Conservation (phyloP, 2,797 vertebrate genomes). For the Myotis daubentonii region DNA sequence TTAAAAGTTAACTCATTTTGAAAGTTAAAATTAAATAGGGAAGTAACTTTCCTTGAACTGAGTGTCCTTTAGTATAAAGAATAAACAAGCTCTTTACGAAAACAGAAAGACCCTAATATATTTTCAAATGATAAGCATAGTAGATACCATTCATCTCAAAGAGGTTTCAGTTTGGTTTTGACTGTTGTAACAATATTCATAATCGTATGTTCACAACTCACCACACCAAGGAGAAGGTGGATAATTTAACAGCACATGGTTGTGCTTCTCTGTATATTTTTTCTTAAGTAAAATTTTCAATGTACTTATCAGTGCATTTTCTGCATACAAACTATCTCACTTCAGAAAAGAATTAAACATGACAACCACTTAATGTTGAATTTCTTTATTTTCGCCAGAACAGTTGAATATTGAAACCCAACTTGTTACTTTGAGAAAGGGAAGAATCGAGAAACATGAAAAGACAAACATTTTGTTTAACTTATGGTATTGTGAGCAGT, state of each 20-base stretch:
- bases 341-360: conserved; percentile 79
- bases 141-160: not conserved
- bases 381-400: conserved; percentile 88
- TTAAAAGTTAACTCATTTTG: conserved; percentile 38
- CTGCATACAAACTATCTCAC: conserved; percentile 33
- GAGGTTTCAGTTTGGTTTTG: not conserved
- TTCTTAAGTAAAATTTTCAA: conserved; percentile 53
- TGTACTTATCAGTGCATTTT: conserved; percentile 38
- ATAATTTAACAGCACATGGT: conserved; percentile 26
- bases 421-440: conserved; percentile 84
- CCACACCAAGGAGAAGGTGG: conserved; percentile 16
- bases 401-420: conserved; percentile 88
- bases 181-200: not conserved
- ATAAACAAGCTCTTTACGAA: conserved; percentile 20
- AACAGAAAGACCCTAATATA: not conserved
- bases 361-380: conserved; percentile 82
- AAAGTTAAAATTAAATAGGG: conserved; percentile 36
- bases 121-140: not conserved
- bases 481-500: conserved; percentile 86
- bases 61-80: conserved; percentile 37
- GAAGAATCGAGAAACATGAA: conserved; percentile 82
- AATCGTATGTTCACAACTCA: not conserved
- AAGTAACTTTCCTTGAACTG: conserved; percentile 11
- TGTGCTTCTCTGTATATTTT: conserved; percentile 39
- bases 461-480: conserved; percentile 86